A percentile compares a stretch with the other conserved stretches of the same genome.
Conservation (phyloP, 2,113 vertebrate genomes). For the Piaya cayana region DNA sequence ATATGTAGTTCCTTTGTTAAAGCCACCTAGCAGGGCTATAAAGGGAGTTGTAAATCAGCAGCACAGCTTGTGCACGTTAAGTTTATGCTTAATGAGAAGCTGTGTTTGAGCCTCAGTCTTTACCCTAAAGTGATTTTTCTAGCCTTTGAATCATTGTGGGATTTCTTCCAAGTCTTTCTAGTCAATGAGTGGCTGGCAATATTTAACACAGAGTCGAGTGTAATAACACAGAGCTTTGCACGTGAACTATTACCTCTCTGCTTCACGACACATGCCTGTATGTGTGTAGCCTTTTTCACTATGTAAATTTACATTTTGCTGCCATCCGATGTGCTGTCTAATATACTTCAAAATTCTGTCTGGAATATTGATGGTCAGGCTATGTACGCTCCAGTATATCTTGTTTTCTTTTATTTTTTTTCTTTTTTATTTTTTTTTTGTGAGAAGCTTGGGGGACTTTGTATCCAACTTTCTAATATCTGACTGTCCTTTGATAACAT, state of each 20-base stretch:
- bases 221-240: background rate
- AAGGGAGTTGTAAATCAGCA: conserved; percentile 41
- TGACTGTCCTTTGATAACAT: background rate
- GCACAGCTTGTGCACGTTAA: conserved; percentile 3
- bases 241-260: background rate
- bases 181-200: conserved; percentile 28
- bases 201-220: background rate
- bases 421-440: background rate
- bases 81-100: conserved; percentile 35
- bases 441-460: background rate
- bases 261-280: background rate
- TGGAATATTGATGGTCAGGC: background rate
- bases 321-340: background rate
- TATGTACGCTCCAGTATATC: background rate
- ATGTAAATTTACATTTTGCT: background rate
- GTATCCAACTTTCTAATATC: conserved; percentile 13
- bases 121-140: conserved; percentile 44
- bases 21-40: conserved; percentile 23
- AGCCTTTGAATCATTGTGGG: conserved; percentile 12
- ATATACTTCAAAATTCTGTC: background rate
- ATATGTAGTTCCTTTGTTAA: background rate
- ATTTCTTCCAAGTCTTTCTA: conserved; percentile 48
- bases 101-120: conserved; percentile 34
- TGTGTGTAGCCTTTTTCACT: background rate
- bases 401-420: no score